Conservation (phyloP, 1,140 invertebrate species). For the Sesamia nonagrioides region DNA sequence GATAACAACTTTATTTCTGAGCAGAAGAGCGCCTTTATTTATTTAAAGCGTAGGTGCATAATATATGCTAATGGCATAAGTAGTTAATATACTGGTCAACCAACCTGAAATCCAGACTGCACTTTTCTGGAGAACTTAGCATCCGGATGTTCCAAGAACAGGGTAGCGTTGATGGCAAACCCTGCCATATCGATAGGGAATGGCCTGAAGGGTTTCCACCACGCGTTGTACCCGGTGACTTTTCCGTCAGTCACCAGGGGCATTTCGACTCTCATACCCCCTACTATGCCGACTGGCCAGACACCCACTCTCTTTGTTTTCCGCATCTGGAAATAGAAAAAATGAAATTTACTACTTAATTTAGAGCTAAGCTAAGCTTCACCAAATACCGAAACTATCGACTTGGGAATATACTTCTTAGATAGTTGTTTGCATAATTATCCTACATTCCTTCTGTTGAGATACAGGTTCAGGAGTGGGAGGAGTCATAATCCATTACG, state of each 20-base stretch:
- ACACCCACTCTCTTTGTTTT: slow-evolving; percentile 96
- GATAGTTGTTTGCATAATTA: no score
- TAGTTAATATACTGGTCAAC: slow-evolving; percentile 1
- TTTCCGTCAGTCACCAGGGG: slow-evolving; percentile 92
- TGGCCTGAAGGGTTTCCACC: slow-evolving; percentile 95
- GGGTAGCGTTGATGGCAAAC: slow-evolving; percentile 96
- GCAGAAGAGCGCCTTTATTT: no score
- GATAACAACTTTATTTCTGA: no score
- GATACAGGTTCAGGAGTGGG: no score
- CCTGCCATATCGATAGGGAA: slow-evolving; percentile 99
- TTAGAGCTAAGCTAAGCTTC: not conserved
- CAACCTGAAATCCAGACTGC: slow-evolving; percentile 93
- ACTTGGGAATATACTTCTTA: not conserved
- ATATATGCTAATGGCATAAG: no score
- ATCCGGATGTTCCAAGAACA: slow-evolving; percentile 92
- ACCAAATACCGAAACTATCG: no score
- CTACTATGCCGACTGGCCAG: slow-evolving; percentile 99
- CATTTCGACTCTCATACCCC: slow-evolving; percentile 95
- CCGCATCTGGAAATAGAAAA: slow-evolving; percentile 89
- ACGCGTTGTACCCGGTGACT: slow-evolving; percentile 94
- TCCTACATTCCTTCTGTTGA: no score
- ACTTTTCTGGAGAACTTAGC: slow-evolving; percentile 95
- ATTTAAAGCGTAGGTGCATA: no score
- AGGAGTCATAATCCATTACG: no score
- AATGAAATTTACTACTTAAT: not conserved